Conservation (phyloP, 2,888 invertebrate genomes). For the Tetrapedia diversipes region DNA sequence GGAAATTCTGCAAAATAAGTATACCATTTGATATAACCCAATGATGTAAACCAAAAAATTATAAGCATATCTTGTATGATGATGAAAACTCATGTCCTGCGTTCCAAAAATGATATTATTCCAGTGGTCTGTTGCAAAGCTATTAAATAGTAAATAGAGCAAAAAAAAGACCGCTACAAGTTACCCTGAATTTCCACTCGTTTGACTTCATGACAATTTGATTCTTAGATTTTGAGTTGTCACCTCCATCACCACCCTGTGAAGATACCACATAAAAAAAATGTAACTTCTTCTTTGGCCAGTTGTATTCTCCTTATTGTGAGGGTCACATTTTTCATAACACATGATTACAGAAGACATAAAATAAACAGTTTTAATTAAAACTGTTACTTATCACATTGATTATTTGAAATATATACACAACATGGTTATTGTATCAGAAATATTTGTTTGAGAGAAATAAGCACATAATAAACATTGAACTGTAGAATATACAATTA, state of each 20-base stretch:
- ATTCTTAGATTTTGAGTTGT: constrained; percentile 84
- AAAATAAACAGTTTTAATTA: constrained; percentile 10
- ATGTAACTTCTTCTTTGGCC: constrained; percentile 49
- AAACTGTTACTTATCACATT: constrained; percentile 12
- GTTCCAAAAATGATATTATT: constrained; percentile 64
- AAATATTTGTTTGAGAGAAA: constrained; percentile 21
- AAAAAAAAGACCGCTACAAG: constrained; percentile 78
- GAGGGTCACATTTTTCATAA: background rate
- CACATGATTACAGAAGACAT: constrained; percentile 4
- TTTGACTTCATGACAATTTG: constrained; percentile 85
- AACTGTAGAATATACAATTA: background rate
- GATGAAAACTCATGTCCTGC: constrained; percentile 59
- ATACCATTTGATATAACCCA: constrained; percentile 57
- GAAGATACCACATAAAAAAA: constrained; percentile 76
- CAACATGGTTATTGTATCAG: constrained; percentile 22
- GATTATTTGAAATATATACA: constrained; percentile 18
- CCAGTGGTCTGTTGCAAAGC: constrained; percentile 71
- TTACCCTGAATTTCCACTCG: constrained; percentile 89
- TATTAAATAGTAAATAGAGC: constrained; percentile 67
- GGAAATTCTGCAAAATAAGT: constrained; percentile 39
- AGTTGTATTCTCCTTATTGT: constrained; percentile 24
- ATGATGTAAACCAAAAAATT: constrained; percentile 60
- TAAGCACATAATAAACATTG: constrained; percentile 23
- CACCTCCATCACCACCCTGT: constrained; percentile 84
- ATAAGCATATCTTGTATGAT: constrained; percentile 64